Conservation (phyloP, 2,797 vertebrate species). For the Monodelphis domestica region DNA sequence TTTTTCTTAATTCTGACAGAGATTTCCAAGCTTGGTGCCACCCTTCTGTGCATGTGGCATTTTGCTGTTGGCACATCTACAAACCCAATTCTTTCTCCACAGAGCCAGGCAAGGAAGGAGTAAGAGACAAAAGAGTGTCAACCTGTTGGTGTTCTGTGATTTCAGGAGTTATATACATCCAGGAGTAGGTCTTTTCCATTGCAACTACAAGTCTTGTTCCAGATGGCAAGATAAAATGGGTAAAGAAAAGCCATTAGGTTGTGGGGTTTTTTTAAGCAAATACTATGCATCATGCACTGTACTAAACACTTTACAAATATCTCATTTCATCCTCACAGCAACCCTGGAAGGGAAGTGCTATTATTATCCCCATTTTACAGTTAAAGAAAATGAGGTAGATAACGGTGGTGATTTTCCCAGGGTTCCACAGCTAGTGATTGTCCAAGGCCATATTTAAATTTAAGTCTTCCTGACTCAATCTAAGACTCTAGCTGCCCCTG, state of each 20-base stretch:
- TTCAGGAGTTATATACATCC: conserved; percentile 1
- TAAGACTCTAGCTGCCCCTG: neutral
- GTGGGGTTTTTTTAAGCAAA: too few species aligned
- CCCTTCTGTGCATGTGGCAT: neutral
- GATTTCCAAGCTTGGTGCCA: neutral
- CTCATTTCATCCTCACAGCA: neutral
- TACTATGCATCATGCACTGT: neutral
- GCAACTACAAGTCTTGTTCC: conserved; percentile 5
- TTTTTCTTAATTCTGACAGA: conserved; percentile 13
- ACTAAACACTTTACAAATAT: neutral
- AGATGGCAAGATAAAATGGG: neutral
- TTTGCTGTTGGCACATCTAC: neutral
- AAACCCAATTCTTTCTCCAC: neutral
- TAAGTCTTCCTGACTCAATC: neutral
- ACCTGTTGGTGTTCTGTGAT: neutral
- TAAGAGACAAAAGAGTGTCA: neutral
- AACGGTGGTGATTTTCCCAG: neutral
- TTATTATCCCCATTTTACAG: neutral
- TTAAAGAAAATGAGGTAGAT: neutral
- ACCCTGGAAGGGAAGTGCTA: neutral
- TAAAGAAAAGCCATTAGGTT: conserved; percentile 40
- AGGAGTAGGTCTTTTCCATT: neutral
- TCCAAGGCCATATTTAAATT: neutral
- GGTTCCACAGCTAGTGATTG: neutral
- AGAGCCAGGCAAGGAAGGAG: conserved; percentile 25